Base-by-base conservation (phyloP, 2,888 invertebrate genomes). In the Polylopha cassiicola region DNA sequence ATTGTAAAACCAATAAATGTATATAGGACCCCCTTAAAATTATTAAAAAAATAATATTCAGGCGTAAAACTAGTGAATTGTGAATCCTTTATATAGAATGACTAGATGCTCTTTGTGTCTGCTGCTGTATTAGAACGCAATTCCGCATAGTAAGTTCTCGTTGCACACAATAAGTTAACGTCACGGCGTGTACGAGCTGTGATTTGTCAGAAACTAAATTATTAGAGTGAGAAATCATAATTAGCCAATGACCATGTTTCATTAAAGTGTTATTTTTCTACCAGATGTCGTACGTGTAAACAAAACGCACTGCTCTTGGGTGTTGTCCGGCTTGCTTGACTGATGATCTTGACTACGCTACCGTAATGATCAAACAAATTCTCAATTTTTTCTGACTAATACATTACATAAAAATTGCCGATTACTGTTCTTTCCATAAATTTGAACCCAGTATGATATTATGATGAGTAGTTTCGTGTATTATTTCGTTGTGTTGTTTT, bases 341-440 rank as follows among this genome's bases (percentile, higher is more conserved):
- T 37, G 39, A 43, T 42, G 48, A 33, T 34, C 36, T 23, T 72
- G 68, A 65, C 77, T 78, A 79, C 78, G 78, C 66, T 61, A 65
- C 42, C 58, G 72, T 81, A 82, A 81, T 80, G 84, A 84, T 84
- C 70, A 80, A 84, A 81, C 81, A 76, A 61, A 65, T 70, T 66
- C 63, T 55, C 61, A 58, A 58, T 47, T 59, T 64, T 68, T 72
- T 65, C 46, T 73, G 64, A 74, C 61, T 72, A 64, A 52, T 60
- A 57, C 33, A 44, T 44, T 51, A 46, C 44, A 50, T 52, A 60
- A 36, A 46, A 32, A 37, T 47, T 48, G 38, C 34, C 50, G 41
- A 36, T 51, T 51, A 51, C 27, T n/a, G 28, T 21, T 31, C 14
- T 10, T 23, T 11, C 9, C 30, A 33, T 8, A 36, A 37, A 46